A percentile compares a stretch with the other conserved stretches of the same genome.
phyloP scores from a whole-genome alignment of 2,797 vertebrate species.

The Rhinichthys osculus region DNA sequence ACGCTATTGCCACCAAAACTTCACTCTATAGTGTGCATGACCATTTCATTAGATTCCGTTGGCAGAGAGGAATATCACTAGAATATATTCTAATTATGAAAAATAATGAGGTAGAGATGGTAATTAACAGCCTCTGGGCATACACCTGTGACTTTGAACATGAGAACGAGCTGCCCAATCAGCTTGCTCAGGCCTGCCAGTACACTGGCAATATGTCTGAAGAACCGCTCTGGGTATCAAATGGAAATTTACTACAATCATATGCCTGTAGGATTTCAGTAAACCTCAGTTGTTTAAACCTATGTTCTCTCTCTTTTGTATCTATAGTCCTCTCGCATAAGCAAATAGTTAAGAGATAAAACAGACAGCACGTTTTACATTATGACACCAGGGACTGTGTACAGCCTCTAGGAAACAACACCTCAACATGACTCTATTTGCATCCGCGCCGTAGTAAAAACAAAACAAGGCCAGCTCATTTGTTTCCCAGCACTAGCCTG shows the following conservation, averaged over 20 bases:
- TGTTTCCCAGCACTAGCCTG: slow-evolving; percentile 12
- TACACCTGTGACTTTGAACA: slow-evolving; percentile 66
- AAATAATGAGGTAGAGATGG: slow-evolving; percentile 63
- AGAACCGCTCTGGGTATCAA: slow-evolving; percentile 53
- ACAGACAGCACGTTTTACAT: slow-evolving; percentile 16
- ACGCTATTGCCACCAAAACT: slow-evolving; percentile 13
- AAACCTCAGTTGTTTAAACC: slow-evolving; percentile 44
- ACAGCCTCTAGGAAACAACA: slow-evolving; percentile 32
- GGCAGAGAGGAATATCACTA: slow-evolving; percentile 53
- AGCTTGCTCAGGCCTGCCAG: slow-evolving; percentile 51
- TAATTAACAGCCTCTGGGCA: slow-evolving; percentile 64
- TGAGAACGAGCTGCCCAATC: slow-evolving; percentile 61
- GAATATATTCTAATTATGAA: slow-evolving; percentile 62
- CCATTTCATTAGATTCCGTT: slow-evolving; percentile 53
- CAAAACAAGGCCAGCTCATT: slow-evolving; percentile 8
- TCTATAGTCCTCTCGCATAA: slow-evolving; percentile 1
- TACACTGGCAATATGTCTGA: slow-evolving; percentile 55
- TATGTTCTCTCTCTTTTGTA: background rate
- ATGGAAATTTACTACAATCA: slow-evolving; percentile 51
- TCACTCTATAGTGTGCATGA: slow-evolving; percentile 38
- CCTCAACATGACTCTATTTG: slow-evolving; percentile 26
- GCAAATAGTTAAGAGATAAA: slow-evolving; percentile 25
- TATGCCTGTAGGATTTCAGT: slow-evolving; percentile 53
- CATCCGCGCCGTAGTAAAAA: background rate
- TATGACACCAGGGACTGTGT: slow-evolving; percentile 2